These are phyloP conservation scores for Microctonus brassicae DNA, from an alignment of 2,888 invertebrate species.

Conservation along the genomic window DNA sequence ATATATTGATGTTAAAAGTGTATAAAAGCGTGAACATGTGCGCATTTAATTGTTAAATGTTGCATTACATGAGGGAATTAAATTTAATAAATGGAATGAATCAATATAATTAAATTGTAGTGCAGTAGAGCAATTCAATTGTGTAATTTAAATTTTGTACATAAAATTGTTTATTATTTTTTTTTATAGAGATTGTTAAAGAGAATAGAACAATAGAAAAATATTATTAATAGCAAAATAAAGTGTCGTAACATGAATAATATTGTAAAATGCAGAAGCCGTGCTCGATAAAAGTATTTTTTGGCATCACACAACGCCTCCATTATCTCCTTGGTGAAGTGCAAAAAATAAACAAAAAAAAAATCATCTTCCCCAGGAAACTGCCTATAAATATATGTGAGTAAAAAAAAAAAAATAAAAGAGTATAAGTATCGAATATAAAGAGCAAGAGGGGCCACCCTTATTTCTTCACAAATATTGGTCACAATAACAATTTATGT, in stretches of 20 bases:
- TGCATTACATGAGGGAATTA: background rate
- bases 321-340: constrained; percentile 13
- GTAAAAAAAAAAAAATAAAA: background rate
- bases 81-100: background rate
- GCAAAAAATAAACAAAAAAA: constrained; percentile 3
- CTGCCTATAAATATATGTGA: background rate
- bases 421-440: background rate
- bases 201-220: no score
- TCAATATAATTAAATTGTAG: no score
- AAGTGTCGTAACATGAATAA: background rate
- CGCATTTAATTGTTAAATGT: background rate
- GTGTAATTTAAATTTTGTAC: no score
- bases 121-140: no score
- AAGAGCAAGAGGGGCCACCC: constrained; percentile 12
- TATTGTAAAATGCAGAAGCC: background rate
- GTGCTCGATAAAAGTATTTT: constrained; percentile 27
- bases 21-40: background rate
- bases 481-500: constrained; percentile 26
- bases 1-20: constrained; percentile 15
- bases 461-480: constrained; percentile 15
- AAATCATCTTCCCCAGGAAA: constrained; percentile 8
- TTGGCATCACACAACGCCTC: constrained; percentile 6
- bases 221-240: background rate
- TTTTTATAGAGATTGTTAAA: no score
- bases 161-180: no score